Base-by-base conservation (phyloP, 1,140 invertebrate species). In the Rhynchophorus ferrugineus region DNA sequence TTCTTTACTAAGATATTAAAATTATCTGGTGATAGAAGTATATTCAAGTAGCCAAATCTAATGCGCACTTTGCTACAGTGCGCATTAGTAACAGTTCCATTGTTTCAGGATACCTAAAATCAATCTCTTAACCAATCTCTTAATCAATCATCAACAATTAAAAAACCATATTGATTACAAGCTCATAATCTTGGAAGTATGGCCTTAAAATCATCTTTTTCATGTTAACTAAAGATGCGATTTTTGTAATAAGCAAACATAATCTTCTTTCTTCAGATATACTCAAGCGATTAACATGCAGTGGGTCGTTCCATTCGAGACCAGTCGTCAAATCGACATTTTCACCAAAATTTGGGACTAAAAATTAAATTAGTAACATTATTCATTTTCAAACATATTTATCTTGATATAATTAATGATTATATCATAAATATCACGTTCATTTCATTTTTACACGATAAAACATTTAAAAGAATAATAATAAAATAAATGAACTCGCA, bases 181-280 rank as follows among this genome's bases (percentile, higher is more conserved):
- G 59, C 65, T 85, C 83, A 63, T 85, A 85, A 61, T 85, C 83
- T 69, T 85, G 83, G 69, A 87, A 85, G 60, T 84, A 85, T 0
- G 83, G 82, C 44, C 75, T 70, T 11, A 85, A 68, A 1, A 80
- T 71, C 6, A 83, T 54, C 49, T 78, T 74, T 8, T 74, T 65
- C 45, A 78, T 69, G 39, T 77, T 74, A 3, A 73, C 63, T 8
- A 68, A 54, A 18, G 73, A 69, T 0, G 83, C 80, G 33, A 85
- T 83, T 64, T 84, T 84, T 22, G 82, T 76, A 0, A 85, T 67
- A 34, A 85, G 71, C 21, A 83, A 66, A 64, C 76, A 79, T 2
- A 85, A 67, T 21, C 75, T 74, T 14, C 81, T 70, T 60, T 78
- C 71, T 66, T 86, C 83, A 0, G 74, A 74, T 24, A 74, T 68